Conservation (phyloP, 2,113 vertebrate species). For the Sitta europaea region DNA sequence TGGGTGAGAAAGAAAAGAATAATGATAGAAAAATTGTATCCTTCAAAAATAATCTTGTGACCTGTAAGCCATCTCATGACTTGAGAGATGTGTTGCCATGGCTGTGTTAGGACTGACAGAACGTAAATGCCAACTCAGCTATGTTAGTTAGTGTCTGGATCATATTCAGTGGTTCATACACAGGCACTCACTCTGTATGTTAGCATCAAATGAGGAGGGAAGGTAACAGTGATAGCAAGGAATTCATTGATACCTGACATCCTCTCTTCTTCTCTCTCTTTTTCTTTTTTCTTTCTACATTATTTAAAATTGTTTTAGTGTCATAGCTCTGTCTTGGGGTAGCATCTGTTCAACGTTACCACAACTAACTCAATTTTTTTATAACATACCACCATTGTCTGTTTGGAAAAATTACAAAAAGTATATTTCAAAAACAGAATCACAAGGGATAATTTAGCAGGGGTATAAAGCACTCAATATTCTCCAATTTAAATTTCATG, state of each 20-base stretch:
- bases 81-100: fast-evolving
- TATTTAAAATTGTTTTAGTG: neutral
- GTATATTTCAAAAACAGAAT: neutral
- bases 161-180: neutral
- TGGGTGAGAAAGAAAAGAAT: neutral
- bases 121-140: neutral
- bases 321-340: neutral
- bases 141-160: fast-evolving
- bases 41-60: neutral
- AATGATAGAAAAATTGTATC: neutral
- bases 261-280: too few species aligned
- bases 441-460: neutral
- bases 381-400: fast-evolving
- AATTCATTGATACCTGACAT: neutral
- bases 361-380: neutral
- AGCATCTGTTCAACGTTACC: neutral
- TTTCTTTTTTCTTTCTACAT: neutral
- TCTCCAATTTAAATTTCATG: neutral
- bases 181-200: neutral
- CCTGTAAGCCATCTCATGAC: neutral
- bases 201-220: neutral
- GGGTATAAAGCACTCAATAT: neutral
- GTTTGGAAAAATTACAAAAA: neutral
- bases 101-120: neutral
- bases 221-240: neutral